Conservation (phyloP, 2,113 vertebrate species). For the Nyctereutes procyonoides region DNA sequence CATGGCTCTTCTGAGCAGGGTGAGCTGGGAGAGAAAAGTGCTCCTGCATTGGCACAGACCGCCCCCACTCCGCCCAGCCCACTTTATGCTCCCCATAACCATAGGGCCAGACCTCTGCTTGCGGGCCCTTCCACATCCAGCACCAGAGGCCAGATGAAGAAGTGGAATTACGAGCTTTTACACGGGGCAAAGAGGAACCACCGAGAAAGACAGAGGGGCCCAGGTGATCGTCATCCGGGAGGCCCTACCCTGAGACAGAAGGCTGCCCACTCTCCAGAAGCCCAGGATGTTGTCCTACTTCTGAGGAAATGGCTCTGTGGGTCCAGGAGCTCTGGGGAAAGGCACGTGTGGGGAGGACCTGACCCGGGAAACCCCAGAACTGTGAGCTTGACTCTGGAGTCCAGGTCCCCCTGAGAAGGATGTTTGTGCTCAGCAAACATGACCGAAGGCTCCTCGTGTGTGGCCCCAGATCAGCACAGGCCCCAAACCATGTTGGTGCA, state of each 20-base stretch:
- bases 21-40: not conserved
- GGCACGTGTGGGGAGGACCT: not conserved
- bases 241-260: too few relatives aligned
- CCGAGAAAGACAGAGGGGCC: too few relatives aligned
- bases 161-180: not conserved
- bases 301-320: not conserved
- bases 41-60: not conserved
- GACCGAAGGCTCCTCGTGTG: not conserved
- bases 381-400: too few relatives aligned
- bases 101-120: not conserved
- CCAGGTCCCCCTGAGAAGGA: too few relatives aligned
- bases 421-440: accelerated
- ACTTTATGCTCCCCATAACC: too few relatives aligned
- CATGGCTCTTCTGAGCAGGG: not conserved
- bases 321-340: not conserved
- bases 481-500: not conserved
- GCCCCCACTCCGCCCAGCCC: accelerated
- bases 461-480: too few relatives aligned
- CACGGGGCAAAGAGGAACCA: not conserved
- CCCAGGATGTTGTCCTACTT: not conserved
- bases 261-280: not conserved
- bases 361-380: too few relatives aligned
- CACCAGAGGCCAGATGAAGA: not conserved
- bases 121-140: not conserved
- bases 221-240: not conserved